Base-by-base conservation (phyloP, 2,113 vertebrate genomes). In the Silurus meridionalis region DNA sequence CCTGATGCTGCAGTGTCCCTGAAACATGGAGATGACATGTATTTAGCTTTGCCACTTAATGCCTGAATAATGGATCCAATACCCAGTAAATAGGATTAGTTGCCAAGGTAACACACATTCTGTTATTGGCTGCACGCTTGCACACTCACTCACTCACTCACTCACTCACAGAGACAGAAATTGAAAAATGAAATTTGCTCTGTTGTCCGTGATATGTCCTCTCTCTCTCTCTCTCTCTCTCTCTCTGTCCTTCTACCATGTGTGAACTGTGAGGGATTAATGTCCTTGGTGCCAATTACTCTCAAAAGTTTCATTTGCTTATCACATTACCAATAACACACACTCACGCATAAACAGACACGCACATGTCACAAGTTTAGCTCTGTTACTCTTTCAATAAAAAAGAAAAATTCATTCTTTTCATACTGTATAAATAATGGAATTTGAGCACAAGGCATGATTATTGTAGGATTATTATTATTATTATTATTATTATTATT, bases 51-150 rank as follows among this genome's bases (percentile, higher is more conserved):
- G 84, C 91, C 90, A 93, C 72, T 85, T 89, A 92, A 91, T 89
- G 90, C 89, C 91, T 93, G 88, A 94, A 94, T 91, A 92, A 92
- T 92, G 90, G 91, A 92, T 92, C 84, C 91, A 91, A 89, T 93
- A 91, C 91, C 92, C 80, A 83, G 83, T 91, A 94, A 93, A 94
- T 91, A 93, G 91, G 92, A 94, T 94, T 94, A 95, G 94, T 95
- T 91, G 90, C 93, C 93, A 92, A 90, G 93, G 94, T 92, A 93
- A 94, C 94, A 78, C 88, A 87, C 88, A 91, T 89, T 88, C 87
- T 89, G 87, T 66, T 67, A 75, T 66, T 82, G 89, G 84, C 72
- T 57, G 52, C 23, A 71, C 60, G 25, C 69, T 89, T 77, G 64
- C 86, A 83, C 82, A 80, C 87, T 88, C 86, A 89, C 81, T 88